Evolutionary conservation across 2,113 vertebrate genomes (phyloP), one percentile per base, ranked within the genome.

Genomic region (Pao palembangensis): DNA sequence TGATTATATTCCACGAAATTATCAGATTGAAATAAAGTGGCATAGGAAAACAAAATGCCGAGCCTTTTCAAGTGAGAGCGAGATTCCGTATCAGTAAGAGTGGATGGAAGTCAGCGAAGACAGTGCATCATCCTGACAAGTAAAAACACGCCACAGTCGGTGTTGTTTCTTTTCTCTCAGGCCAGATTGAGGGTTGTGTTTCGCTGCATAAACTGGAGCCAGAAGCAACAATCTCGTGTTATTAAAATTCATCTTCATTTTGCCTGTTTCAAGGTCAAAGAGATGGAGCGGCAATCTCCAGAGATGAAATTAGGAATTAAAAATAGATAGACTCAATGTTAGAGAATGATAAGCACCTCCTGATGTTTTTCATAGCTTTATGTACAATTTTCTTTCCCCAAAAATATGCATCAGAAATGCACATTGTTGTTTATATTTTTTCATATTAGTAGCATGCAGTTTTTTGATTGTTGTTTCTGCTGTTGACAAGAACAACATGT

Each of bases 1-100:
- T 84, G 25, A 84, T 82, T 71, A 75, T 79, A 74, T 77, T 75
- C 59, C 51, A 69, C 53, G 61, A 86, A 71, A 67, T 81, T 79
- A 84, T 78, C 67, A 74, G 76, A 82, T 74, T 61, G 56, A 78
- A 76, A 64, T 64, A 59, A 65, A 62, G 51, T 55, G 23, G 62
- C 20, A 20, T 41, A 34, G 47, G 47, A 17, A 21, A 21, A 28
- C 53, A 17, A 51, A 57, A 54, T 11, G 8, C 14, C 3, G 13
- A 5, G 7, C 31, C 15, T 43, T 19, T 60, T 61, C 48, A 44
- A 43, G 38, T 13, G 49, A 50, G 38, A 17, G 48, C 8, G 48
- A 42, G 42, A 25, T 47, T 55, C 51, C n/a, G 47, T 13, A 14
- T 46, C 7, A 21, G 34, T 3, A 46, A 49, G 51, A 11, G n/a